phyloP scores from a whole-genome alignment of 2,888 invertebrate species.

The Cryptocheilus praepositus region DNA sequence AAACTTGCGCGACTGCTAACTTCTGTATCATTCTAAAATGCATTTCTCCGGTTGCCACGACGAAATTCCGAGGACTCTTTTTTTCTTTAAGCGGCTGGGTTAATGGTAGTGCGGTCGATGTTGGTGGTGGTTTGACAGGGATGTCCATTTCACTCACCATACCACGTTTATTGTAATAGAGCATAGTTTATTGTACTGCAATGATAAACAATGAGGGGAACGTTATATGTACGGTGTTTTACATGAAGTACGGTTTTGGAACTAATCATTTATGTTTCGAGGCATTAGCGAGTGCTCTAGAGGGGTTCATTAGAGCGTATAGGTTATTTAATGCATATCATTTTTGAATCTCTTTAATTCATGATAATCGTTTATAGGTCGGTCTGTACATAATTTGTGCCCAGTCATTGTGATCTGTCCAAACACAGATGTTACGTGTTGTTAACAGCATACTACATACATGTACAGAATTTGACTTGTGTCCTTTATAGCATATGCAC shows the following conservation, averaged over 20 bases:
- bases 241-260: neutral
- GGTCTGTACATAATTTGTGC: no score
- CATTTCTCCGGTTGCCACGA: neutral
- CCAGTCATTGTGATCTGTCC: no score
- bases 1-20: constrained; percentile 32
- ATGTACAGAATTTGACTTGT: no score
- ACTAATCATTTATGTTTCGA: neutral
- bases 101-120: neutral
- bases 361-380: no score
- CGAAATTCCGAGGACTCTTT: neutral
- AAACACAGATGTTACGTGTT: no score
- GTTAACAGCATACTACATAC: no score
- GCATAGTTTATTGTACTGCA: neutral
- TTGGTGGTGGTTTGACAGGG: neutral
- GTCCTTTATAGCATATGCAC: no score
- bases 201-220: neutral
- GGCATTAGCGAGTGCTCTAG: neutral
- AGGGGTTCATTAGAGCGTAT: no score
- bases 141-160: neutral
- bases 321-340: no score
- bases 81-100: neutral
- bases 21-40: constrained; percentile 19
- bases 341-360: no score
- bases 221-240: neutral
- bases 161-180: neutral